Evolutionary conservation across 2,113 vertebrate species (phyloP).

Genomic region (Hemicordylus capensis): DNA sequence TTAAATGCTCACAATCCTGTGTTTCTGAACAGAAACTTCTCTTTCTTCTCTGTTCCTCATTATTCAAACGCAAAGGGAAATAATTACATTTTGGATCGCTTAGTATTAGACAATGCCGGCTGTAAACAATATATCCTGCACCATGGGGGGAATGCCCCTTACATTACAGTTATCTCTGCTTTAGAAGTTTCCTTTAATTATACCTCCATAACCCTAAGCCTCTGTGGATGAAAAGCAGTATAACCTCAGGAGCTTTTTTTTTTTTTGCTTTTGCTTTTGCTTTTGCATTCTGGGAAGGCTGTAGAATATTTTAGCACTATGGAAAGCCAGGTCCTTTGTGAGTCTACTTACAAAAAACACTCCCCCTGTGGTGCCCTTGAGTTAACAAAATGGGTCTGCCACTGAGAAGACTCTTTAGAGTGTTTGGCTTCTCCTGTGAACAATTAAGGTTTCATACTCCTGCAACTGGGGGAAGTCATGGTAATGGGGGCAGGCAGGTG

Average conservation of each 20-base stretch:
- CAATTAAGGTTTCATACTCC: background rate
- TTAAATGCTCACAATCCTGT: no score
- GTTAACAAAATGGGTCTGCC: background rate
- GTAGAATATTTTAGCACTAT: background rate
- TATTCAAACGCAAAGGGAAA: background rate
- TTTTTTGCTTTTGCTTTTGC: background rate
- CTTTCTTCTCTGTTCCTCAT: no score
- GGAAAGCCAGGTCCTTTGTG: background rate
- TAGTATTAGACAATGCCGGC: background rate
- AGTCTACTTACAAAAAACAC: background rate
- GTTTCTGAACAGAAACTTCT: no score
- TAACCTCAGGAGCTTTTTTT: background rate
- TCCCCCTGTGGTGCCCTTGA: background rate
- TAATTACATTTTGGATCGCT: background rate
- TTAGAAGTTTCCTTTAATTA: background rate
- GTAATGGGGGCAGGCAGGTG: background rate
- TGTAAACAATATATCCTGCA: background rate
- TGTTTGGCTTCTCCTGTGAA: background rate
- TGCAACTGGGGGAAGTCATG: background rate
- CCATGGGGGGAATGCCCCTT: background rate
- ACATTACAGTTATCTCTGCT: background rate
- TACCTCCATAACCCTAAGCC: background rate
- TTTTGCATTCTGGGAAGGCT: background rate
- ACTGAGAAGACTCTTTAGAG: background rate
- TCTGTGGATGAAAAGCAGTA: conserved; percentile 20